Conservation (phyloP, 2,797 vertebrate species). For the Tapera naevia region DNA sequence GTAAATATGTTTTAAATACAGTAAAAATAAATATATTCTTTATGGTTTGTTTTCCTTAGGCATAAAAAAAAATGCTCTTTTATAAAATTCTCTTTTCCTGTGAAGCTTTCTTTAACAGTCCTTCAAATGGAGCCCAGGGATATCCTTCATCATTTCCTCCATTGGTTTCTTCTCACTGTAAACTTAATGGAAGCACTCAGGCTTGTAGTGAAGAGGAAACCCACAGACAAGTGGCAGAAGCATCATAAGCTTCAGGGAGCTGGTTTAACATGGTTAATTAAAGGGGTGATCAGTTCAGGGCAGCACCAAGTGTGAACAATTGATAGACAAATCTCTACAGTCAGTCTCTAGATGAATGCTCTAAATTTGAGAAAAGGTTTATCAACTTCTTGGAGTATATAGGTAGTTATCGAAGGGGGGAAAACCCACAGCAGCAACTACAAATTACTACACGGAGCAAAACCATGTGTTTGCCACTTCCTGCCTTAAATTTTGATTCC, state of each 20-base stretch:
- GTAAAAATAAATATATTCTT: background rate
- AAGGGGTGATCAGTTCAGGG: constrained; percentile 60
- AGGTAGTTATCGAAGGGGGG: rapidly evolving
- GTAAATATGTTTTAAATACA: background rate
- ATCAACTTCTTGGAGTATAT: background rate
- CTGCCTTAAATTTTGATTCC: background rate
- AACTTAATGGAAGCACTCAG: constrained; percentile 59
- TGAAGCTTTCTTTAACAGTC: background rate
- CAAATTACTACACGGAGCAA: background rate
- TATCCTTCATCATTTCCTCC: constrained; percentile 57
- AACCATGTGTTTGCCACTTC: background rate
- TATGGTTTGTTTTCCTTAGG: background rate
- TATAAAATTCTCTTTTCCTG: constrained; percentile 9
- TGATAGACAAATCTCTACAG: constrained; percentile 35
- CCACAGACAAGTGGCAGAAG: constrained; percentile 37
- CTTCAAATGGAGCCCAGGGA: constrained; percentile 48
- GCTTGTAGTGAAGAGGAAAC: constrained; percentile 46
- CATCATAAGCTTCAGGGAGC: constrained; percentile 57
- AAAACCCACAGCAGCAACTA: background rate
- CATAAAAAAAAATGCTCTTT: background rate
- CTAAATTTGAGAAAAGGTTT: background rate
- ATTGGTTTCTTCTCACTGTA: constrained; percentile 46
- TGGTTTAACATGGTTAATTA: constrained; percentile 63
- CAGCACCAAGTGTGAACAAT: constrained; percentile 17
- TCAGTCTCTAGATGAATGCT: background rate